Conservation (phyloP, 2,113 vertebrate species). For the Heterotis niloticus region DNA sequence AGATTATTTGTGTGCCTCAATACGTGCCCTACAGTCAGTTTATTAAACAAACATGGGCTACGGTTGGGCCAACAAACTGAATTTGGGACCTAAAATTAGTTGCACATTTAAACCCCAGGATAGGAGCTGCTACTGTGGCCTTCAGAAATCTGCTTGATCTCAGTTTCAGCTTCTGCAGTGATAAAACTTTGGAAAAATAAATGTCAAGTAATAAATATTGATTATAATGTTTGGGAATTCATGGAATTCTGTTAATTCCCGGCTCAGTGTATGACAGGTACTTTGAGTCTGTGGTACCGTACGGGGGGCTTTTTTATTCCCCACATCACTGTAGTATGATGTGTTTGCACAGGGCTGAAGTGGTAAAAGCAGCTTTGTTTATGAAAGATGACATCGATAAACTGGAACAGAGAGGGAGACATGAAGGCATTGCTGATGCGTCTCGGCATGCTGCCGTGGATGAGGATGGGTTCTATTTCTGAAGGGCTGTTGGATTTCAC, state of each 20-base stretch:
- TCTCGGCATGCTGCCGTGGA: not conserved
- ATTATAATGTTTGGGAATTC: too few relatives aligned
- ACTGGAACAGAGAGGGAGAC: not conserved
- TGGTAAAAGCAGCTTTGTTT: not conserved
- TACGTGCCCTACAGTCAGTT: not conserved
- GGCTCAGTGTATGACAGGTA: too few relatives aligned
- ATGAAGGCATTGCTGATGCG: not conserved
- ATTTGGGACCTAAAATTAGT: not conserved
- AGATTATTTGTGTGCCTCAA: conserved; percentile 1
- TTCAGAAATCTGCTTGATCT: not conserved
- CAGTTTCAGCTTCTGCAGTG: too few relatives aligned
- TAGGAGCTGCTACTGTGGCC: not conserved
- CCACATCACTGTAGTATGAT: too few relatives aligned
- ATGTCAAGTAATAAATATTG: too few relatives aligned
- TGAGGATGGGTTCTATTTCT: conserved; percentile 2
- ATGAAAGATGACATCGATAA: not conserved
- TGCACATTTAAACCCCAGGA: not conserved
- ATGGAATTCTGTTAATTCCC: too few relatives aligned
- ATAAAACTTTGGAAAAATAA: too few relatives aligned
- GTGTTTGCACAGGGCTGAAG: not conserved
- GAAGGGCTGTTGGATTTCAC: conserved; percentile 16
- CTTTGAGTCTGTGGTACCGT: too few relatives aligned
- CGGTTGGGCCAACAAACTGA: not conserved
- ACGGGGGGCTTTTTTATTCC: too few relatives aligned
- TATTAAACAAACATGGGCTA: not conserved